phyloP scores from a whole-genome alignment of 1,140 invertebrate genomes.

The Drosophila novamexicana region DNA sequence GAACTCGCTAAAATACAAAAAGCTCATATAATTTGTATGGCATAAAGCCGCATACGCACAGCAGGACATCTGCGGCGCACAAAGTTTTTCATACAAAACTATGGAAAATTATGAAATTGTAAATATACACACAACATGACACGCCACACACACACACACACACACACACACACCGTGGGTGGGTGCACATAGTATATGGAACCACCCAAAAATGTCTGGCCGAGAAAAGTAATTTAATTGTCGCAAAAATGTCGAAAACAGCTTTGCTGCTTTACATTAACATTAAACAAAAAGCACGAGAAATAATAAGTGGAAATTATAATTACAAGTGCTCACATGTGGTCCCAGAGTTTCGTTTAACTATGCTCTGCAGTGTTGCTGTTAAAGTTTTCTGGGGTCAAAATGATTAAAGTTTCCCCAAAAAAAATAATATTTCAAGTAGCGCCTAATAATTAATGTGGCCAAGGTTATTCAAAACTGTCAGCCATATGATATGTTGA shows the following conservation, averaged over 20 bases:
- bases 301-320: constrained; percentile 79
- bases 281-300: constrained; percentile 59
- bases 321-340: constrained; percentile 74
- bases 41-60: constrained; percentile 60
- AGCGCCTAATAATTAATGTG: constrained; percentile 66
- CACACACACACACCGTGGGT: constrained; percentile 8
- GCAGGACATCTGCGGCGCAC: constrained; percentile 72
- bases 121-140: constrained; percentile 55
- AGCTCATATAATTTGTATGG: constrained; percentile 66
- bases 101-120: constrained; percentile 80
- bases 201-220: constrained; percentile 64
- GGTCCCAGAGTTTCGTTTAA: constrained; percentile 31
- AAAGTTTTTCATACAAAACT: constrained; percentile 59
- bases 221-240: constrained; percentile 81
- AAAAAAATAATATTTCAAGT: constrained; percentile 46
- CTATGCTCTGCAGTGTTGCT: constrained; percentile 3
- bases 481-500: constrained; percentile 58
- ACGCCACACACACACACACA: constrained; percentile 17
- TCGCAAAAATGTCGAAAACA: constrained; percentile 81
- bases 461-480: constrained; percentile 72
- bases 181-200: constrained; percentile 3
- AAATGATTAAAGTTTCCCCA: constrained; percentile 56
- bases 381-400: constrained; percentile 26
- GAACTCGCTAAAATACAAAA: constrained; percentile 16
- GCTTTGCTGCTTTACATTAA: constrained; percentile 75